Base-by-base conservation (phyloP, 2,888 invertebrate genomes). In the Callyntrura sp. region DNA sequence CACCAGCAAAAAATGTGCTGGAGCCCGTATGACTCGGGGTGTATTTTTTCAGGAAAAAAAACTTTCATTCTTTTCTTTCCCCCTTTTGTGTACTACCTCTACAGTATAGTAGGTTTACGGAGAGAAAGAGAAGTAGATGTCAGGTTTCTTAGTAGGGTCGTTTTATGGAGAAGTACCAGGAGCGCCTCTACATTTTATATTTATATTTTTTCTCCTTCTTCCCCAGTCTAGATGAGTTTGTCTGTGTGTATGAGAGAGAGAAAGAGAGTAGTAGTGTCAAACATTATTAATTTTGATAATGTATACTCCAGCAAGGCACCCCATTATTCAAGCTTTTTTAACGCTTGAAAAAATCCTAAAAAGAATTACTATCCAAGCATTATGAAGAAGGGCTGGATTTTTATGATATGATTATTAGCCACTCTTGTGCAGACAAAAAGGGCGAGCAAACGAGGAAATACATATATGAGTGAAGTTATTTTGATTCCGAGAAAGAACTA, bases 241-340 rank as follows among this genome's bases (percentile, higher is more conserved):
- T 51, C 51, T 35, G 35, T 35, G 35, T 35, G n/a, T n/a, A n/a
- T n/a, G n/a, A n/a, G n/a, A n/a, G n/a, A n/a, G n/a, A n/a, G n/a
- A n/a, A n/a, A n/a, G n/a, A n/a, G n/a, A 35, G 35, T 35, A 55
- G 28, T 25, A 73, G 73, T 84, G 84, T 84, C 84, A 84, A 84
- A 84, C 84, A 84, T 70, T 84, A 84, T 84, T 84, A 84, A 84
- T 84, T 84, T 84, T 35, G 20, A 55, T 84, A 73, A 84, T 84
- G 70, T 48, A 55, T 81, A 60, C 60, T 60, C 35, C 35, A 35
- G 57, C 60, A 51, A 60, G 55, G 78, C 25, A 55, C 51, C 28
- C 28, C 78, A 78, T 78, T 76, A 45, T 76, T 78, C 51, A 51
- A 78, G 25, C 51, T 12, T 55, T 35, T 78, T 28, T 76, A 20